Base-by-base conservation (phyloP, 1,140 invertebrate species). In the Anastrepha obliqua region DNA sequence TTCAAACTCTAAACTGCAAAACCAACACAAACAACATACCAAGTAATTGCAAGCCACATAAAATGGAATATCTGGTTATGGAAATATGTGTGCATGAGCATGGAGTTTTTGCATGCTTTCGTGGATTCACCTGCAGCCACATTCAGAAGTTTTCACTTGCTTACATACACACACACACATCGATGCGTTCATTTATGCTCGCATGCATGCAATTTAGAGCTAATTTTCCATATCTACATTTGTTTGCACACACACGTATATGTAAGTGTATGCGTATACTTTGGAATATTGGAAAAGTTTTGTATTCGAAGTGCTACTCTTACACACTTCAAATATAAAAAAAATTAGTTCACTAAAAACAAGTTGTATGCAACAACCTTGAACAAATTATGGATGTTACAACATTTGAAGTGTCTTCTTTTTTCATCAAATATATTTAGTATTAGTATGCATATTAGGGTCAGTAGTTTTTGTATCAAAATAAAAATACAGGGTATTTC, bases 1-100 rank as follows among this genome's bases (percentile, higher is more conserved):
- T 81, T 81, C 74, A 81, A 55, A 81, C 6, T 81, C 44, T 81
- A 55, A 81, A 81, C 47, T 81, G 2, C 8, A 51, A 44, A 29
- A 55, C 44, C 8, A 42, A 13, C 20, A 29, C 70, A 78, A 78
- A 78, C 29, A 70, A 55, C 9, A 62, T 4, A 13, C 5, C 15
- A 17, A 1, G 1, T 2, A 62, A 5, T 62, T 15, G 60, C 9
- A 17, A 13, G 60, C 60, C n/a, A 15, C 4, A 62, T 17, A 4
- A 62, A 62, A 15, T 8, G 6, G 11, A 55, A 11, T 55, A 8
- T 55, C 51, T 62, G 60, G 60, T 62, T 15, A 62, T 62, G n/a
- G 0, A 51, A 8, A 51, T 67, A 15, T 8, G 5, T 29, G n/a
- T 58, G n/a, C 47, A 15, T 39, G 4, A 8, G n/a, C 29, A 51